phyloP scores from a whole-genome alignment of 2,888 invertebrate species.

The Matsumyia berberina region DNA sequence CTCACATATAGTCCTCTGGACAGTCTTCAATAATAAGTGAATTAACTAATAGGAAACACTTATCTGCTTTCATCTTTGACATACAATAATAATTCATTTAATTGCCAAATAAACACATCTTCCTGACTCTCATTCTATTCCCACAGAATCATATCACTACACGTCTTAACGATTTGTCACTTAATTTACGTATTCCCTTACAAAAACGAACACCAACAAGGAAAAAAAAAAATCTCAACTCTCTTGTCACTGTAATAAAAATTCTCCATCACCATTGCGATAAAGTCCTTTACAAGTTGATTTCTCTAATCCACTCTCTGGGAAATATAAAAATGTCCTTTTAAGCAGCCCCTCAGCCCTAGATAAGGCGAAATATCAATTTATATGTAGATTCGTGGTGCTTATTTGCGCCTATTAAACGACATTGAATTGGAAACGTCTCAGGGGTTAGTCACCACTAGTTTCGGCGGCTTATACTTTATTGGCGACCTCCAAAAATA shows the following conservation, averaged over 20 bases:
- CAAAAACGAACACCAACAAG: not conserved
- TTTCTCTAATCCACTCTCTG: slow-evolving; percentile 63
- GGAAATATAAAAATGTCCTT: slow-evolving; percentile 59
- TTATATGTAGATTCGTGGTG: slow-evolving; percentile 73
- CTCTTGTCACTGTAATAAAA: slow-evolving; percentile 31
- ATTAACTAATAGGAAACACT: no score
- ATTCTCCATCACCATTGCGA: slow-evolving; percentile 26
- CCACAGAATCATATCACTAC: not conserved
- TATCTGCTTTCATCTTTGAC: no score
- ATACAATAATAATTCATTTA: slow-evolving; percentile 7
- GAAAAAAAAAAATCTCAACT: slow-evolving; percentile 31
- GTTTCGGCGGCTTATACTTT: slow-evolving; percentile 65
- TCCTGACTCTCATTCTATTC: not conserved
- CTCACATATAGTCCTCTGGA: no score
- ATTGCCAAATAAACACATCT: slow-evolving; percentile 18
- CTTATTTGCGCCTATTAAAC: slow-evolving; percentile 73
- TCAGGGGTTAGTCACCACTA: slow-evolving; percentile 69
- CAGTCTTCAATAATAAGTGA: no score
- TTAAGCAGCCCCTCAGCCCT: slow-evolving; percentile 51
- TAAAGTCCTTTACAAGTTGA: slow-evolving; percentile 56
- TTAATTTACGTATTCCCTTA: slow-evolving; percentile 34
- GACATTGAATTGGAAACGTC: slow-evolving; percentile 58
- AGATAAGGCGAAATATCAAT: slow-evolving; percentile 71
- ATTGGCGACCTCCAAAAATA: slow-evolving; percentile 54
- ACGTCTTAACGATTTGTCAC: slow-evolving; percentile 42